These are phyloP conservation scores for Alcis repandata DNA, from an alignment of 2,888 invertebrate species.

Conservation along the genomic window DNA sequence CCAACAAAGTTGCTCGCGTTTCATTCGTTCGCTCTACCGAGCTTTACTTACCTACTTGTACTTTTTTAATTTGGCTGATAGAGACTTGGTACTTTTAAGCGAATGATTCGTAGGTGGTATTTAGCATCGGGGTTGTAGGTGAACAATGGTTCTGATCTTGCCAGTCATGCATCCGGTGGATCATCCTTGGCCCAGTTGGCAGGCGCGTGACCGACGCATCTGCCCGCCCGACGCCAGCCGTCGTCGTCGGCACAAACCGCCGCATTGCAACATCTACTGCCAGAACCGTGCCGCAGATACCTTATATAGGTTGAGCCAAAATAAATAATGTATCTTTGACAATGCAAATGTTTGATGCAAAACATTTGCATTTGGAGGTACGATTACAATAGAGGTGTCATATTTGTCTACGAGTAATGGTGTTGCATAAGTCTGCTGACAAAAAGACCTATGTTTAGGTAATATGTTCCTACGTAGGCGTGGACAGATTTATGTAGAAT, in stretches of 20 bases:
- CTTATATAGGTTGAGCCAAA: conserved; percentile 48
- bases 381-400: conserved; percentile 34
- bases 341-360: conserved; percentile 43
- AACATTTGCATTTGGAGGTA: conserved; percentile 36
- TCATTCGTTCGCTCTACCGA: conserved; percentile 1
- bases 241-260: conserved; percentile 48
- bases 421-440: conserved; percentile 23
- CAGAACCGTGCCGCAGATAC: conserved; percentile 56
- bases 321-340: conserved; percentile 35
- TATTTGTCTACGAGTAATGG: conserved; percentile 21
- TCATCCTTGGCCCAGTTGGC: conserved; percentile 77
- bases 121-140: conserved; percentile 45
- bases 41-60: neutral
- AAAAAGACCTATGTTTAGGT: conserved; percentile 29
- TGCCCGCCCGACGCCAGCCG: conserved; percentile 56
- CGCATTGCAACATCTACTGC: conserved; percentile 57
- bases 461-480: conserved; percentile 20
- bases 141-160: conserved; percentile 54
- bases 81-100: neutral
- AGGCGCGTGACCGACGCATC: conserved; percentile 73
- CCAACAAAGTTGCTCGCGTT: neutral
- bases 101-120: conserved; percentile 9
- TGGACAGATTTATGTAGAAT: conserved; percentile 39
- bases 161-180: conserved; percentile 66
- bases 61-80: neutral